Evolutionary conservation across 92 coral and sea anemone genomes (phyloP).

Genomic region (Palythoa grandis): DNA sequence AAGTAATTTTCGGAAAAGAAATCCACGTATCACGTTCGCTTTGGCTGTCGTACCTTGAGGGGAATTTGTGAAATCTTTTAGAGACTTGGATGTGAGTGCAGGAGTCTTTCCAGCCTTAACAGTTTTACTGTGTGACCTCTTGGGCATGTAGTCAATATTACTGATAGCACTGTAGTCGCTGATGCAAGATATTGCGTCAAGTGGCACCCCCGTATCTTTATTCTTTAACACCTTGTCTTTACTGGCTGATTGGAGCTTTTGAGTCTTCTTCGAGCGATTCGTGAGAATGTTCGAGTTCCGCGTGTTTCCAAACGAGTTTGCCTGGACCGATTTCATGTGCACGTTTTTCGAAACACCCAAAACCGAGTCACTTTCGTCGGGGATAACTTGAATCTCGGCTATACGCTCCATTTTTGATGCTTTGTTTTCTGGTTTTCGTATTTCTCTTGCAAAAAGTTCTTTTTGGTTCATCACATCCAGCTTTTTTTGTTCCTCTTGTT

Average conservation of each 20-base stretch:
- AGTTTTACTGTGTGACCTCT: constrained; percentile 46
- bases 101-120: constrained; percentile 61
- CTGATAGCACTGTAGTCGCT: constrained; percentile 83
- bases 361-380: constrained; percentile 45
- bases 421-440: constrained; percentile 16
- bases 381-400: constrained; percentile 85
- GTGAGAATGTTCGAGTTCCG: constrained; percentile 50
- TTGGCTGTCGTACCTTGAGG: constrained; percentile 80
- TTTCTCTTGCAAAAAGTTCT: not conserved
- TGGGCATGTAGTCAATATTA: constrained; percentile 70
- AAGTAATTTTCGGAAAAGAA: too few relatives aligned
- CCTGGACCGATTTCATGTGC: not conserved
- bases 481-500: not conserved
- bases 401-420: not conserved
- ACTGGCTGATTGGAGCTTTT: constrained; percentile 44
- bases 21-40: not conserved
- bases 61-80: constrained; percentile 95
- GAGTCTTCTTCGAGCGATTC: constrained; percentile 60
- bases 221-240: constrained; percentile 36
- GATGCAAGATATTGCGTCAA: constrained; percentile 86
- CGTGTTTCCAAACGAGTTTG: constrained; percentile 23
- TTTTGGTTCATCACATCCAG: constrained; percentile 7
- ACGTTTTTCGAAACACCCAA: constrained; percentile 40
- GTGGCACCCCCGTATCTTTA: constrained; percentile 63
- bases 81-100: constrained; percentile 82